Percentiles rank a stretch among this genome's conserved stretches.
These are phyloP conservation scores for Xenops minutus DNA, from an alignment of 2,797 vertebrate genomes.

Conservation along the genomic window DNA sequence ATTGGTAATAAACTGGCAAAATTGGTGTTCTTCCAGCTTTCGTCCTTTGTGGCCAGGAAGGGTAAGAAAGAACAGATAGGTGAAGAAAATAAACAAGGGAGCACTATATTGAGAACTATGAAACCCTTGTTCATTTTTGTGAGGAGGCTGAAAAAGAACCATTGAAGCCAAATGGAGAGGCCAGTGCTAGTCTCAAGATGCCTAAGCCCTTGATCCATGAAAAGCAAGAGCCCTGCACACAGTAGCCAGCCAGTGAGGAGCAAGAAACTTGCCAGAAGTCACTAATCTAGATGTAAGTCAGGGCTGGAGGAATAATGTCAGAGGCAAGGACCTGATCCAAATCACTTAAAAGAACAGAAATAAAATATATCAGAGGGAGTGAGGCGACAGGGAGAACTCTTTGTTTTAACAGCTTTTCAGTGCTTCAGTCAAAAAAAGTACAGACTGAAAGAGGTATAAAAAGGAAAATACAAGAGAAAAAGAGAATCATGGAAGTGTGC, in stretches of 20 bases:
- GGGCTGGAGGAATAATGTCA: background rate
- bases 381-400: background rate
- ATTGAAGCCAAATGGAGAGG: background rate
- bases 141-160: background rate
- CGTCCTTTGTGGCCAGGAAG: background rate
- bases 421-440: background rate
- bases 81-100: conserved; percentile 25
- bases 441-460: background rate
- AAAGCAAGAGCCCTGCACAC: background rate
- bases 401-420: background rate
- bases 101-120: background rate
- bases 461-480: background rate
- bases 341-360: conserved; percentile 18
- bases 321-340: conserved; percentile 1
- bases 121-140: background rate
- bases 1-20: background rate
- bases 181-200: background rate
- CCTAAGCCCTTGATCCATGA: background rate
- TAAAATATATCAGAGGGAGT: background rate
- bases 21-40: background rate
- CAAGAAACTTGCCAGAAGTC: conserved; percentile 3
- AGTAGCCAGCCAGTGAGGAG: conserved; percentile 6
- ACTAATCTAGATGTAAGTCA: background rate
- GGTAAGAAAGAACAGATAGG: background rate
- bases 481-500: background rate